Percentiles rank a stretch among this genome's conserved stretches.
Conservation (phyloP, 2,113 vertebrate genomes). For the Tenebrosternarchus preto region DNA sequence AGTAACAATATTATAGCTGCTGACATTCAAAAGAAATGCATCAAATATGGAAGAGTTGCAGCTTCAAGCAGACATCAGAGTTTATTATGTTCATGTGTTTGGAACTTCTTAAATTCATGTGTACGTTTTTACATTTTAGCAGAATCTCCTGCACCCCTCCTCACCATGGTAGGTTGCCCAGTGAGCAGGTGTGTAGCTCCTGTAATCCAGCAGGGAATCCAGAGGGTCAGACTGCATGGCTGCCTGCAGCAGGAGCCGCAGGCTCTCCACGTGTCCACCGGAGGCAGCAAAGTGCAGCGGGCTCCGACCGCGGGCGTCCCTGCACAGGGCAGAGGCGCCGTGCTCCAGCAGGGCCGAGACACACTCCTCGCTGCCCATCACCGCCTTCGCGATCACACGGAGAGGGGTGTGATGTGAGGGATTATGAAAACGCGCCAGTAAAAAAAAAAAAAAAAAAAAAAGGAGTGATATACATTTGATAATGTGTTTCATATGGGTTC, state of each 20-base stretch:
- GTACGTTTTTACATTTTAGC: too few species aligned
- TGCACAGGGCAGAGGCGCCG: constrained; percentile 86
- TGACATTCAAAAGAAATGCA: too few species aligned
- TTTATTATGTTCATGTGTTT: too few species aligned
- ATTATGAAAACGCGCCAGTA: too few species aligned
- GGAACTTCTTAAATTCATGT: too few species aligned
- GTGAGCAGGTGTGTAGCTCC: constrained; percentile 90
- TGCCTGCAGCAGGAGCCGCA: constrained; percentile 82
- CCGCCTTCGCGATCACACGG: constrained; percentile 73
- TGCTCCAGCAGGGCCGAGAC: constrained; percentile 90
- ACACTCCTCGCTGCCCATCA: constrained; percentile 86
- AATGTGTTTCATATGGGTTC: too few species aligned
- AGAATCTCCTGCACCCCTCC: constrained; percentile 21
- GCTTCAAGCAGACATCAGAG: too few species aligned
- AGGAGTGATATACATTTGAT: too few species aligned
- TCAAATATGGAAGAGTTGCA: too few species aligned
- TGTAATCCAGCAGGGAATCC: constrained; percentile 89
- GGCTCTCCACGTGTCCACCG: constrained; percentile 82
- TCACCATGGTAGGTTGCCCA: constrained; percentile 95
- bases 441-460: too few species aligned
- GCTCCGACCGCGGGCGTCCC: constrained; percentile 88
- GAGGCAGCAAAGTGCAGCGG: constrained; percentile 90
- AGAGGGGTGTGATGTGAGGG: background rate
- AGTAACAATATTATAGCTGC: too few species aligned
- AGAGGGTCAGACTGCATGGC: constrained; percentile 85